These are phyloP conservation scores for Excalfactoria chinensis DNA, from an alignment of 2,113 vertebrate genomes.

Conservation along the genomic window DNA sequence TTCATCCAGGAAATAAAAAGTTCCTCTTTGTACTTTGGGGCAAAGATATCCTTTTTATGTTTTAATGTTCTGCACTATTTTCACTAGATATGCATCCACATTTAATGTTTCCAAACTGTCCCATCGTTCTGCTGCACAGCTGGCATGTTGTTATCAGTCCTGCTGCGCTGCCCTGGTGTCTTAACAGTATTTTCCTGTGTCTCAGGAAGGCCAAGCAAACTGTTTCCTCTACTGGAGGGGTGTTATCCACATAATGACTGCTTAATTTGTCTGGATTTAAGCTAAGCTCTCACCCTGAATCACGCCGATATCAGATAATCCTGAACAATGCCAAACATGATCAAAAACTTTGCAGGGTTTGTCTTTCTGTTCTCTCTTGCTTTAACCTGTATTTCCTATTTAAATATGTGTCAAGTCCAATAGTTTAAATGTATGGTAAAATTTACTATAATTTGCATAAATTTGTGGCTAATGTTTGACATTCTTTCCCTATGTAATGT, in stretches of 20 bases:
- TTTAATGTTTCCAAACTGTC: not conserved
- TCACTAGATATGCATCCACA: not conserved
- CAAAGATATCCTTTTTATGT: not conserved
- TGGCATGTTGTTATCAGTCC: not conserved
- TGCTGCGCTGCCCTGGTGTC: not conserved
- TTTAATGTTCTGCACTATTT: not conserved
- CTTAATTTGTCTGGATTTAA: slow-evolving; percentile 33
- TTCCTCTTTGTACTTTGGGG: not conserved
- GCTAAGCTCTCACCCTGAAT: slow-evolving; percentile 33
- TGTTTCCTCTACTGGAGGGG: not conserved
- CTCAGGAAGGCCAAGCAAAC: not conserved
- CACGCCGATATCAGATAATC: not conserved
- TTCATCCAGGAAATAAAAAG: not conserved
- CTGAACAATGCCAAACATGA: not conserved
- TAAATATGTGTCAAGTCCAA: not conserved
- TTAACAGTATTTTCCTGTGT: not conserved
- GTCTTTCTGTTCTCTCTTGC: not conserved
- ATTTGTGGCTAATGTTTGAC: not conserved
- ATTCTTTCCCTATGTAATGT: not conserved
- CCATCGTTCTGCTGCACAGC: not conserved
- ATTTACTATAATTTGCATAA: not conserved
- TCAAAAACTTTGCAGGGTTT: not conserved
- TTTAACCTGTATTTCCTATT: not conserved
- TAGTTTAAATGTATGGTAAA: not conserved
- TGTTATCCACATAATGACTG: not conserved